Evolutionary conservation across 2,797 vertebrate genomes (phyloP), one percentile per base, ranked within the genome.

Genomic region (Microctenopoma lineatum): DNA sequence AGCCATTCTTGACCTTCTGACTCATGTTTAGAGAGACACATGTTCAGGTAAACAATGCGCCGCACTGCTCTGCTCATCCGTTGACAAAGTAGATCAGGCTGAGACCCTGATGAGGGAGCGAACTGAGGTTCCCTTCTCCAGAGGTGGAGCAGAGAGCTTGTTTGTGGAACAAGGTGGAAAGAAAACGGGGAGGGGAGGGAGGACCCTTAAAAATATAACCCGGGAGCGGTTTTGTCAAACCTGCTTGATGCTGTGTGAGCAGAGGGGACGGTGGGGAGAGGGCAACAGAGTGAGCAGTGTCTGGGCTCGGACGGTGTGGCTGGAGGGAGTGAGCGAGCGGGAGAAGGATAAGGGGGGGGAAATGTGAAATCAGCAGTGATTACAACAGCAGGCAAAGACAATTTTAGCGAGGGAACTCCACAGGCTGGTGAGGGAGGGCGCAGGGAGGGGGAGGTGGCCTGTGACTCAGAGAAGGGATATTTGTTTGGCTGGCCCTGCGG

Each of bases 131-230:
- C 76, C 56, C 73, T 77, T 36, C 60, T 70, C 65, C 51, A 76
- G 72, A 77, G 81, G 76, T 77, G 60, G 72, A 86, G 67, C 46
- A 45, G 64, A 83, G 74, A 44, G 59, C 67, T 71, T 89, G 87
- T 89, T 92, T 91, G 84, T 87, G 87, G 90, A 91, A 75, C 71
- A 77, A 86, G 85, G 79, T 81, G 78, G 89, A 80, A 84, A 79
- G 59, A 77, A 80, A 85, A 79, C 27, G 32, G 61, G 61, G 56
- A 39, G 55, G 71, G 68, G 73, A 66, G 29, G 77, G 38, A 12
- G 29, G 55, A 51, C 69, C 78, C 71, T 89, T 90, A 87, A 92
- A 90, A 90, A 93, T 89, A 89, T 73, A 84, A 13, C 45, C 70
- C 70, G 75, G 66, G 71, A 83, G 83, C 46, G 25, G 61, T 75